Evolutionary conservation across 2,113 vertebrate genomes (phyloP).

Genomic region (Plestiodon gilberti): DNA sequence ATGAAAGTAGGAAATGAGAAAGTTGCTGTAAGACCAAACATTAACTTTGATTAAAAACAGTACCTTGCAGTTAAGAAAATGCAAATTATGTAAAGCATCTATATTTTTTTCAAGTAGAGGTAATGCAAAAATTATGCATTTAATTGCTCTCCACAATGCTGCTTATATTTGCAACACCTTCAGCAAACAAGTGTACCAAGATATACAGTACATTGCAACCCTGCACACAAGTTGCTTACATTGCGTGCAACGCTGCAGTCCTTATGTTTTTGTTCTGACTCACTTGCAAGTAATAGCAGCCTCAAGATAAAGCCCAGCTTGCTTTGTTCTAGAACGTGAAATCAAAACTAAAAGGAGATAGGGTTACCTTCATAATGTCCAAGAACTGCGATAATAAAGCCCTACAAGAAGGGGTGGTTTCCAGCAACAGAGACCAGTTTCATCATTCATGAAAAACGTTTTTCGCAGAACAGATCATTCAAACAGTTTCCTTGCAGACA

Average conservation of each 20-base stretch:
- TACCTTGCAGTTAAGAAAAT: background rate
- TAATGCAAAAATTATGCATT: constrained; percentile 16
- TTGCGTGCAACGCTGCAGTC: background rate
- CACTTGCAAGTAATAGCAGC: background rate
- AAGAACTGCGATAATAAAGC: background rate
- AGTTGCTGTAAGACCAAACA: constrained; percentile 53
- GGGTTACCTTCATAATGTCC: background rate
- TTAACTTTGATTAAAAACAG: constrained; percentile 68
- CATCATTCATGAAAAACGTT: no score
- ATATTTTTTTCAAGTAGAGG: constrained; percentile 6
- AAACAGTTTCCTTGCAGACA: no score
- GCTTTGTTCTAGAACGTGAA: background rate
- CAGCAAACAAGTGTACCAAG: background rate
- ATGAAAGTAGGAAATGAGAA: constrained; percentile 69
- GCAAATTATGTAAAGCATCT: background rate
- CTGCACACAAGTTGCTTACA: background rate
- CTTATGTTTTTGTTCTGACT: background rate
- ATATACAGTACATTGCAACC: background rate
- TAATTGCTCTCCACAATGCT: background rate
- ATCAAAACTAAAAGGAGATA: background rate
- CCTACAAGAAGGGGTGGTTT: no score
- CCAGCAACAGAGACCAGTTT: no score
- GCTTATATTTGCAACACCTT: constrained; percentile 1
- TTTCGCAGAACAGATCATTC: no score
- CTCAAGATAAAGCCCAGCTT: background rate